Evolutionary conservation across 2,797 vertebrate species (phyloP).

Genomic region (Chiroxiphia lanceolata): DNA sequence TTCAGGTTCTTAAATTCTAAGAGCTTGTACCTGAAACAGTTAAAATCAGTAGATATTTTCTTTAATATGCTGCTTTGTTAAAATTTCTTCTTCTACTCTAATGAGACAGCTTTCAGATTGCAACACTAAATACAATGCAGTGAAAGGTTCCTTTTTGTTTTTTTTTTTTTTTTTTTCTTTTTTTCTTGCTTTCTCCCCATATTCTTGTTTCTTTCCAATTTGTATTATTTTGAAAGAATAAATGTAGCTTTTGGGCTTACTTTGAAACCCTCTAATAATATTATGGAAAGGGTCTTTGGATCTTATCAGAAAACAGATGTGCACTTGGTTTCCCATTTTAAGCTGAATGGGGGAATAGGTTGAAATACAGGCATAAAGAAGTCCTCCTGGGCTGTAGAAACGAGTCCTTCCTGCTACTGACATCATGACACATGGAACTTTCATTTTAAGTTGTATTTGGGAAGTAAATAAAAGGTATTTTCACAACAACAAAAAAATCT

Average conservation of each 20-base stretch:
- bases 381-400: not conserved
- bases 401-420: not conserved
- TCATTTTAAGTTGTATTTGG: not conserved
- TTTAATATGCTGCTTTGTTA: not conserved
- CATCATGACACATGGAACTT: not conserved
- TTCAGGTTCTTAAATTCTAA: not conserved
- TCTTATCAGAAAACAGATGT: not conserved
- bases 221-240: not conserved
- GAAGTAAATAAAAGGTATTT: rapidly evolving
- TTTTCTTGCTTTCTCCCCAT: rapidly evolving
- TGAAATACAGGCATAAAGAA: not conserved
- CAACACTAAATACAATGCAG: not conserved
- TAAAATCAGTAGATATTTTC: not conserved
- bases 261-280: not conserved
- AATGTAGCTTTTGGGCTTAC: not conserved
- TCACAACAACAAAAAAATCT: not conserved
- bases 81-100: not conserved
- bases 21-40: not conserved
- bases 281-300: not conserved
- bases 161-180: rapidly evolving
- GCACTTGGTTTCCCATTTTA: not conserved
- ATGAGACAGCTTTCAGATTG: not conserved
- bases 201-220: not conserved
- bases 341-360: not conserved
- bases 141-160: not conserved